Base-by-base conservation (phyloP, 2,113 vertebrate species). In the Hypomesus transpacificus region DNA sequence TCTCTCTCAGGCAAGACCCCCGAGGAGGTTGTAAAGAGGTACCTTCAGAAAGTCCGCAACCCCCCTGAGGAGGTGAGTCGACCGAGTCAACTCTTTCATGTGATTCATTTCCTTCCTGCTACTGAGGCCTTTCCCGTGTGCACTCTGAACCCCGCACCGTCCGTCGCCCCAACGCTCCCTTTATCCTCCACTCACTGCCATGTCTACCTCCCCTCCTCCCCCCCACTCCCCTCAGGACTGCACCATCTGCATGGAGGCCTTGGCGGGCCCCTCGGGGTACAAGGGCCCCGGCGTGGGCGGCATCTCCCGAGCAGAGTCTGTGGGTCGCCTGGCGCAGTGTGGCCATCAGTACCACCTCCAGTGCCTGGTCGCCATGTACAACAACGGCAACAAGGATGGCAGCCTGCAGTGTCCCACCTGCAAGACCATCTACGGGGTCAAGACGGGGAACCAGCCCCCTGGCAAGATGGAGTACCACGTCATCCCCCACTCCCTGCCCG, bases 391-490 rank as follows among this genome's bases (percentile, higher is more conserved):
- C 90, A 97, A 92, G 76, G 95, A 98, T 14, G 96, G 97, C 61
- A 99, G 95, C 82, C 87, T 98, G 76, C 96, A 98, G 85, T 99
- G 96, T 73, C 96, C 97, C 17, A 96, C 95, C 66, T 98, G 97
- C 84, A 98, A 98, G 89, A 98, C 96, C 81, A 96, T 99, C 82
- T 98, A 98, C 0, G 97, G 97, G 1, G 95, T 96, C 76, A 99
- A 98, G 90, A 98, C 95, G 0, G 96, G 97, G 65, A 97, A 96
- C 3, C 97, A 99, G 90, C 96, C 96, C 3, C 96, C 96, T 0
- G 97, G 97, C 85, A 98, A 98, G 91, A 98, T 99, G 97, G 95
- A 97, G 71, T 99, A 95, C 86, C 96, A 99, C 67, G 90, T 97
- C 80, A 99, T 99, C 75, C 97, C 97, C 1, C 96, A 98, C 20